Base-by-base conservation (phyloP, 30 jellyfish, hydroid and myxozoan genomes). In the Aurelia aurita complex sp. Pacific region DNA sequence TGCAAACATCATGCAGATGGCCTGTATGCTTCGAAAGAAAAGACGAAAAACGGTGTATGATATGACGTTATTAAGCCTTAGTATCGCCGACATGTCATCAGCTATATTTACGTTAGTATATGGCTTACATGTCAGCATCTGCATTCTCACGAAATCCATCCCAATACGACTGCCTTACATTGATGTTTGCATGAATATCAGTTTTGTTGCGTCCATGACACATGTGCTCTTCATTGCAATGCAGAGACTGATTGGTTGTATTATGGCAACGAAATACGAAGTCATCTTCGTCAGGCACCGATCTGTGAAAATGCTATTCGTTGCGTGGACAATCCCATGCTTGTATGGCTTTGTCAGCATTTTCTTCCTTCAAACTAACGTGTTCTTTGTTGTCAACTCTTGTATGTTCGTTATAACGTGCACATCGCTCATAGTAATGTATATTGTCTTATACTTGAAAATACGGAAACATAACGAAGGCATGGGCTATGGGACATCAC, bases 71-170 rank as follows among this genome's bases (percentile, higher is more conserved):
- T 3, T 66, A 0, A 66, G 76, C 40, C 76, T 66, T n/a, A 66
- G 76, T 55, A n/a, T 66, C 3, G 76, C 76, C 76, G 76, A 66
- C 23, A 46, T 46, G 40, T 66, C 40, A 38, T 66, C 76, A 23
- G 76, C 76, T 16, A 23, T 23, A 16, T 66, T 66, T 46, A 46
- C 18, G 18, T 23, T 46, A 7, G 35, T 5, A 38, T 66, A 66
- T 46, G 76, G 76, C 40, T 10, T 66, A 34, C 19, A 15, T 23
- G 9, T 66, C 19, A 7, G 19, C 18, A 46, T 23, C 15, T 46
- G 57, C 14, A 46, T 46, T 46, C 40, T 66, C 40, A 17, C 35
- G 19, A 66, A 66, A 10, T 46, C 17, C 52, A 10, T 66, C 18
- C 52, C 52, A 17, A 23, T n/a, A 10, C 17, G 40, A 13, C 52